Base-by-base conservation (phyloP, 2,888 invertebrate species). In the Mesorhabditis spiculigera region DNA sequence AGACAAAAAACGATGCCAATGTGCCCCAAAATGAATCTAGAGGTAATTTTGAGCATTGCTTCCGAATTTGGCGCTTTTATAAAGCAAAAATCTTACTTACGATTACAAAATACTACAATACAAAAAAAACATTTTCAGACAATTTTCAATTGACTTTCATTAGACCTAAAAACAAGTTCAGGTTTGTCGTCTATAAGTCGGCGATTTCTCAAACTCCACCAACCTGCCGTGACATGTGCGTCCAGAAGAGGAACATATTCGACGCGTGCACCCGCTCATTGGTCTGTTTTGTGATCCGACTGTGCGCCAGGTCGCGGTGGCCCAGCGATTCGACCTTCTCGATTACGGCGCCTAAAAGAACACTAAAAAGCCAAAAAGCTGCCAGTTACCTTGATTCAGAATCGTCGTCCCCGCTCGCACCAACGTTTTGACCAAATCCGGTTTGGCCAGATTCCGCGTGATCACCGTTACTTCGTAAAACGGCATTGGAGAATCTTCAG, bases 391-490 rank as follows among this genome's bases (percentile, higher is more conserved):
- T 68, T 82, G 73, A 65, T 84, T 79, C n/a, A 84, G 72, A 28
- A 84, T 63, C 66, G 78, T 76, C 41, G 75, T 78, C 43, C 82
- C 83, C 5, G 80, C 80, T n/a, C 84, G 75, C 16, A 76, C 70
- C 6, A 84, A 63, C 4, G 80, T 75, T 63, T 78, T 80, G n/a
- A 81, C 75, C 5, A 84, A 75, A 73, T 82, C 81, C 6, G 79
- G 66, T n/a, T 83, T 84, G 5, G 81, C 76, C 45, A 84, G 67
- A 4, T 81, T 79, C 68, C 80, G 71, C 5, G 83, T 80, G 66
- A 82, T 81, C 43, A 84, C 66, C 42, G 82, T 82, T 5, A 84
- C 74, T 75, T 84, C 84, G 66, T 79, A 84, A 41, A 81, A 75
- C 6, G 84, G 84, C 84, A 84, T 84, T 28, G 28, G 1, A 28